Evolutionary conservation across 2,797 vertebrate genomes (phyloP).

Genomic region (Carduelis carduelis): DNA sequence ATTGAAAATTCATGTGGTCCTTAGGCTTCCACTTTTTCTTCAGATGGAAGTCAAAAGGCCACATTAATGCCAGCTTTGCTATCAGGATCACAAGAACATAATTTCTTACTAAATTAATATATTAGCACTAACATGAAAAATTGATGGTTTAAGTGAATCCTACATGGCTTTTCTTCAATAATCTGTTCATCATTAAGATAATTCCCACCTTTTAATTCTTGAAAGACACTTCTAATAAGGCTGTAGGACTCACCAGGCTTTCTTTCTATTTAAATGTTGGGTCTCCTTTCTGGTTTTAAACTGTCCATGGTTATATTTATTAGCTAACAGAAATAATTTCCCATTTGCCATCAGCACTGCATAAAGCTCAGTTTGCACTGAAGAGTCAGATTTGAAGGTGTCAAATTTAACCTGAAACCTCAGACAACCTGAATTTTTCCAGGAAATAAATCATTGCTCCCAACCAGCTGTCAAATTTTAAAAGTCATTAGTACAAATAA

Average conservation of each 20-base stretch:
- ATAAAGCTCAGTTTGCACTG: not conserved
- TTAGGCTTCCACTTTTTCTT: not conserved
- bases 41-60: not conserved
- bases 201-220: not conserved
- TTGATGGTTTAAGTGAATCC: not conserved
- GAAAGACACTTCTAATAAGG: not conserved
- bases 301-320: not conserved
- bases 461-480: not conserved
- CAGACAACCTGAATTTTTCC: not conserved
- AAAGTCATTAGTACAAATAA: not conserved
- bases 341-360: not conserved
- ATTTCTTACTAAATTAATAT: not conserved
- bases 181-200: fast-evolving
- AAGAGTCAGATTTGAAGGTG: not conserved
- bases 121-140: not conserved
- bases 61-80: not conserved
- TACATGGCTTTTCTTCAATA: not conserved
- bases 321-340: not conserved
- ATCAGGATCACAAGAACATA: not conserved
- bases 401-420: not conserved
- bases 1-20: not conserved
- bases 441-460: not conserved
- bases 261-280: not conserved
- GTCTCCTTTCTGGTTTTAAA: not conserved
- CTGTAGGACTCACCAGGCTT: not conserved